Evolutionary conservation across 2,888 invertebrate species (phyloP), one percentile per base, ranked within the genome.

Genomic region (Sphinx pinastri): DNA sequence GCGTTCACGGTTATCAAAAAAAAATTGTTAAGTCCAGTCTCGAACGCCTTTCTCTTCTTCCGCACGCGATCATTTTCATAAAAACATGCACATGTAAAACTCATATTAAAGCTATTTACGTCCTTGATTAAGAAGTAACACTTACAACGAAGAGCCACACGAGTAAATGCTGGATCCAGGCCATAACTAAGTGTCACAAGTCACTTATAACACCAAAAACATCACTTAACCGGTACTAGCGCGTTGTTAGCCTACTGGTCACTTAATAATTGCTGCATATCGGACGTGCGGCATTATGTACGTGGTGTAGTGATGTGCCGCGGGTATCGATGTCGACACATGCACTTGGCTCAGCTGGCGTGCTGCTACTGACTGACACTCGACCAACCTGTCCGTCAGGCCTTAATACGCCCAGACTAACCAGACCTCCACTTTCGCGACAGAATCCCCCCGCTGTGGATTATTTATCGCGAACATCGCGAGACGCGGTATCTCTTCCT

Each of bases 61-160:
- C 49, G 47, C 63, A 63, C 63, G 49, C 63, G 47, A 63, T 13
- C 49, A 38, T 67, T 67, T 67, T 67, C 67, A 55, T 12, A 45
- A 5, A 16, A 47, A 16, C 52, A 52, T 54, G 67, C 67, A 55
- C 67, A 54, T 54, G 52, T 45, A 67, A 67, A 60, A 38, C 13
- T 54, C 54, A 51, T 25, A 52, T 67, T 11, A 67, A 14, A 45
- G 6, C 51, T 67, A 51, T 52, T 51, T 54, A 49, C 54, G 31
- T 38, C 55, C 19, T 55, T 55, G 19, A 55, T 55, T 55, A 55
- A 19, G 55, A 19, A 55, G 8, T 51, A 63, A 68, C 71, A 88
- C 89, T 87, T 74, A 92, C 92, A 81, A 88, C 75, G 72, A 79
- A 80, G 75, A 88, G 80, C 81, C 80, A 85, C 75, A 89, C 74